phyloP scores from a whole-genome alignment of 2,797 vertebrate species.

The Sebastes melanostomus region DNA sequence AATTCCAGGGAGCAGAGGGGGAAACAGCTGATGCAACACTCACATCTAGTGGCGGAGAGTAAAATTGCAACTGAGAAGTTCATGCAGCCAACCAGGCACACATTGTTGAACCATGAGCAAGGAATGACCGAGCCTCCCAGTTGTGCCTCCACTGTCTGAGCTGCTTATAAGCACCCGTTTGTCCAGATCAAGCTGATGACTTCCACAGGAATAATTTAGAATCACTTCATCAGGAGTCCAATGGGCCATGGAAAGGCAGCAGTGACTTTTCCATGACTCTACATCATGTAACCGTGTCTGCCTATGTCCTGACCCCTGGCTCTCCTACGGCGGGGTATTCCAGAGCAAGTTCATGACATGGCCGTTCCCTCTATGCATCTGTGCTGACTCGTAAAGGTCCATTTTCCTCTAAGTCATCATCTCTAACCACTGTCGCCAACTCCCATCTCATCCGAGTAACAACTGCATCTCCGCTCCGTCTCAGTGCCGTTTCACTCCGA shows the following conservation, averaged over 20 bases:
- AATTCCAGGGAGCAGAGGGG: neutral
- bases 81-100: neutral
- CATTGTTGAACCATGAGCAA: conserved; percentile 16
- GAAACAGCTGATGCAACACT: conserved; percentile 64
- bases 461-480: conserved; percentile 39
- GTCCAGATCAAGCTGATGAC: conserved; percentile 57
- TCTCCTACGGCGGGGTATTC: conserved; percentile 42
- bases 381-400: conserved; percentile 52
- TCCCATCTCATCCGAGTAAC: conserved; percentile 35
- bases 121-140: conserved; percentile 12
- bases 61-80: conserved; percentile 24
- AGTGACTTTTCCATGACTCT: conserved; percentile 65
- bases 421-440: conserved; percentile 49
- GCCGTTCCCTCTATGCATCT: conserved; percentile 43
- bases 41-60: conserved; percentile 68
- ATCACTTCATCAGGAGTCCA: conserved; percentile 62
- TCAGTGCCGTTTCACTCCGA: conserved; percentile 21
- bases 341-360: conserved; percentile 64
- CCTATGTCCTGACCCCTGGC: conserved; percentile 50
- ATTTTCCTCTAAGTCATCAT: conserved; percentile 62
- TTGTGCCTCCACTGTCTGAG: conserved; percentile 34
- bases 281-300: conserved; percentile 35
- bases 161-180: conserved; percentile 28
- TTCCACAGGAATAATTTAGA: conserved; percentile 66
- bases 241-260: conserved; percentile 47